Percentiles rank a stretch among this genome's conserved stretches.
phyloP scores from a whole-genome alignment of 2,888 invertebrate genomes.

The Conchocele bisecta region DNA sequence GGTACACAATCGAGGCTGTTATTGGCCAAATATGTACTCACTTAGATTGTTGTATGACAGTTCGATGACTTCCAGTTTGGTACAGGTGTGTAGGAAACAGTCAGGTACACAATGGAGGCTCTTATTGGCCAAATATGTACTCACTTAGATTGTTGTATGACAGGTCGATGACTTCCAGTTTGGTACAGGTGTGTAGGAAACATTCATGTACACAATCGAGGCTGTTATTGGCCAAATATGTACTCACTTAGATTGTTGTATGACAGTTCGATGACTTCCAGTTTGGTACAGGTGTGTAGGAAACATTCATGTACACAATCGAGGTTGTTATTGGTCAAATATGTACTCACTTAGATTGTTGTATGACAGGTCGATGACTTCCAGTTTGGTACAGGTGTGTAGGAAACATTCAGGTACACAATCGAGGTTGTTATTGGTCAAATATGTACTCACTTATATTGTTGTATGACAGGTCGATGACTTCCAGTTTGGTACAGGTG shows the following conservation, averaged over 20 bases:
- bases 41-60: conserved; percentile 75
- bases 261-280: conserved; percentile 70
- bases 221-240: no score
- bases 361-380: conserved; percentile 67
- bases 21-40: no score
- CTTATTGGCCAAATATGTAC: no score
- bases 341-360: conserved; percentile 72
- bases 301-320: conserved; percentile 70
- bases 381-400: conserved; percentile 63
- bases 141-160: conserved; percentile 75
- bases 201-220: conserved; percentile 69
- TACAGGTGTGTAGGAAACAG: conserved; percentile 64
- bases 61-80: conserved; percentile 66
- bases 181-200: conserved; percentile 65
- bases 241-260: conserved; percentile 73
- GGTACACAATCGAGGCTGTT: conserved; percentile 68
- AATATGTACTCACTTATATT: conserved; percentile 64
- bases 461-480: conserved; percentile 71
- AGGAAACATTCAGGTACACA: conserved; percentile 72
- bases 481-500: conserved; percentile 68
- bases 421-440: conserved; percentile 72
- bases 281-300: conserved; percentile 61
- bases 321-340: no score
- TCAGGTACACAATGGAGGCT: conserved; percentile 69
- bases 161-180: conserved; percentile 69